Evolutionary conservation across 2,797 vertebrate genomes (phyloP), one percentile per base, ranked within the genome.

Genomic region (Aratinga solstitialis): DNA sequence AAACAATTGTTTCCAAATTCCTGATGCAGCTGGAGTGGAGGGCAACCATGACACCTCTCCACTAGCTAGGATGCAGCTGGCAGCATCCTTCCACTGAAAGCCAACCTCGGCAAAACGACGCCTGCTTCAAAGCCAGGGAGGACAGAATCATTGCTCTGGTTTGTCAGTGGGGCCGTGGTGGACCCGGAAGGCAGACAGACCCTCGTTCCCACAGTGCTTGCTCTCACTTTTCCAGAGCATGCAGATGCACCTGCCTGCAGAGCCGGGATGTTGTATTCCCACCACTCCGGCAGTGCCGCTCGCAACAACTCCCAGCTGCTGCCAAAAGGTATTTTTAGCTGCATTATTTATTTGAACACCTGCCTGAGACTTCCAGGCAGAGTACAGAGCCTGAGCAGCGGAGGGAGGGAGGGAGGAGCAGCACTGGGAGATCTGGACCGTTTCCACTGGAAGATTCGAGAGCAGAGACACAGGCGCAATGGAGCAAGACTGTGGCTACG

Each of bases 301-400:
- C 78, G 61, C 95, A 98, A 98, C 97, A 97, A 97, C 98, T 98
- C 98, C 98, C 98, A 98, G 98, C 98, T 99, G 98, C 98, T 97
- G 93, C 91, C 89, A 89, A 94, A 97, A 96, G 97, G 98, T 99
- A 98, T 99, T 99, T 99, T 98, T 98, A 98, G 98, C 97, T 97
- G 94, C 97, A 96, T 98, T 98, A 98, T 98, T 98, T 98, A 99
- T 98, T 98, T 98, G 98, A 98, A 98, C 98, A 99, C 98, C 98
- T 98, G 98, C 98, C 97, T 98, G 97, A 97, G 98, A 96, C 83
- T 91, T 95, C 75, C 89, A 97, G 96, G 93, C 95, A 96, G 95
- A 96, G 94, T 80, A 95, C 34, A 4, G 75, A 78, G 92, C 68
- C 93, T 87, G 71, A 93, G 90, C 87, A 66, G 78, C 7, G 4